phyloP scores from a whole-genome alignment of 2,797 vertebrate genomes.

The Scolopax rusticola region DNA sequence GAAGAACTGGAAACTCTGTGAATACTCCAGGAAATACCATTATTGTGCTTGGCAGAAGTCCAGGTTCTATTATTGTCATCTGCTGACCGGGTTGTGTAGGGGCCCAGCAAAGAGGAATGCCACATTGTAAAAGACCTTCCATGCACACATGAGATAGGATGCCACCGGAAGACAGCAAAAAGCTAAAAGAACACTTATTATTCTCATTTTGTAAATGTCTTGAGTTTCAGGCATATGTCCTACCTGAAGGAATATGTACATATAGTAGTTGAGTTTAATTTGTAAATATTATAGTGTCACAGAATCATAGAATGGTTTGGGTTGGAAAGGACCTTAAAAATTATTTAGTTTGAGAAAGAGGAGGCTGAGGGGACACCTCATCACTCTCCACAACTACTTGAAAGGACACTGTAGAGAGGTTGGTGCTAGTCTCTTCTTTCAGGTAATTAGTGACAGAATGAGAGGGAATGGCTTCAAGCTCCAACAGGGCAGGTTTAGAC shows the following conservation, averaged over 20 bases:
- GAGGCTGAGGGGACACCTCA: no score
- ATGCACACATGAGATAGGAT: fast-evolving
- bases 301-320: not conserved
- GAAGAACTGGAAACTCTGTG: slow-evolving; percentile 42
- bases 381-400: no score
- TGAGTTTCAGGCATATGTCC: not conserved
- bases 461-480: no score
- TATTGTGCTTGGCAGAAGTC: slow-evolving; percentile 8
- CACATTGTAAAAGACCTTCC: not conserved
- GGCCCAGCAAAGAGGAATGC: not conserved
- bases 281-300: not conserved
- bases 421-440: no score
- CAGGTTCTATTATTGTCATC: slow-evolving; percentile 8
- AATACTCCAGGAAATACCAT: slow-evolving; percentile 32
- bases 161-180: not conserved
- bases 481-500: no score
- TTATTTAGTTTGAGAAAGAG: no score
- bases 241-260: not conserved
- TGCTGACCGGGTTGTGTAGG: not conserved
- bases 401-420: no score
- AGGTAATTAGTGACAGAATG: no score
- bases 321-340: not conserved
- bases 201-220: not conserved
- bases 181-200: not conserved
- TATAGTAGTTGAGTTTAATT: not conserved